These are phyloP conservation scores for Cynodonichthys magdalenae DNA, from an alignment of 2,797 vertebrate species.

Conservation along the genomic window DNA sequence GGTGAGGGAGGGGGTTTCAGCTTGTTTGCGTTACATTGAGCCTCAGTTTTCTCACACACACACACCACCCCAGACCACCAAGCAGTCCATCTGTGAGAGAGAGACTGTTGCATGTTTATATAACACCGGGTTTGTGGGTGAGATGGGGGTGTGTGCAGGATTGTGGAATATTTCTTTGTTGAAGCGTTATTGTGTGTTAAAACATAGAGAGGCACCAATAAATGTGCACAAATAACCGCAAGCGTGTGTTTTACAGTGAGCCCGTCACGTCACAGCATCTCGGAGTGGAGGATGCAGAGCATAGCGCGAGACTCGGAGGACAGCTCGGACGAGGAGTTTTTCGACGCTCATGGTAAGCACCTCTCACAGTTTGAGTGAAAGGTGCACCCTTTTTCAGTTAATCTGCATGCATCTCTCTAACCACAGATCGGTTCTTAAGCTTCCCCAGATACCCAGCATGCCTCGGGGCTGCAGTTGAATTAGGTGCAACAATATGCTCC, in stretches of 20 bases:
- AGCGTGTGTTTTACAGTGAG: slow-evolving; percentile 80
- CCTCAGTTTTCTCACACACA: slow-evolving; percentile 52
- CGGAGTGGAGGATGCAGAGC: slow-evolving; percentile 98
- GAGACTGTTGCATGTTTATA: slow-evolving; percentile 71
- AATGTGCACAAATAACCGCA: slow-evolving; percentile 60
- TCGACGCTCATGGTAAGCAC: slow-evolving; percentile 90
- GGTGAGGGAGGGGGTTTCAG: neutral
- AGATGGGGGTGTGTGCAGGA: slow-evolving; percentile 19
- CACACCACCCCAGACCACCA: slow-evolving; percentile 45
- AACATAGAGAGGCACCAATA: slow-evolving; percentile 50
- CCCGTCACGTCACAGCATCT: slow-evolving; percentile 92
- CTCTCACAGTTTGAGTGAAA: slow-evolving; percentile 14
- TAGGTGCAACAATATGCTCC: slow-evolving; percentile 44
- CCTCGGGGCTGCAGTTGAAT: slow-evolving; percentile 78
- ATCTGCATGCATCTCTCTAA: slow-evolving; percentile 75
- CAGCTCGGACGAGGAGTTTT: slow-evolving; percentile 97
- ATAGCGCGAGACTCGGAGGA: slow-evolving; percentile 95
- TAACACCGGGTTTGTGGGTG: slow-evolving; percentile 58
- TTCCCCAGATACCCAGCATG: slow-evolving; percentile 80
- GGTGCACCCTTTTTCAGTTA: slow-evolving; percentile 31
- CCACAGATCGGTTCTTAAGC: slow-evolving; percentile 80
- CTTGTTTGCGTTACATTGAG: slow-evolving; percentile 22
- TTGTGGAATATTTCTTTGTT: slow-evolving; percentile 60
- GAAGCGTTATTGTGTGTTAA: slow-evolving; percentile 14
- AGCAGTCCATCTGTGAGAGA: slow-evolving; percentile 64